These are phyloP conservation scores for Napeogenes sylphis DNA, from an alignment of 2,888 invertebrate species.

Conservation along the genomic window DNA sequence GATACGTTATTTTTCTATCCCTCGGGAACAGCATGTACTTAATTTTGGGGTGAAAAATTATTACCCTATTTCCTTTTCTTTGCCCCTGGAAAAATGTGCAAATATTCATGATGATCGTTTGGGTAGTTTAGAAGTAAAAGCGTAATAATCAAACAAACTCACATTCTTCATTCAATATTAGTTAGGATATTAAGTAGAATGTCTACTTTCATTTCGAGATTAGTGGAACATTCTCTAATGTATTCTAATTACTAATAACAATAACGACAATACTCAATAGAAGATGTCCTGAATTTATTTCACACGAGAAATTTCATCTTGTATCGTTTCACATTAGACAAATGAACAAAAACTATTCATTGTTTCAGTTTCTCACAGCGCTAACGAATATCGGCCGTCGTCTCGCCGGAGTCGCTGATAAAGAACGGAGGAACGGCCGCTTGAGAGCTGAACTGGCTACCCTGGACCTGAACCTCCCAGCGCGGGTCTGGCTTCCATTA, in stretches of 20 bases:
- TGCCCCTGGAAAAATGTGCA: too few relatives aligned
- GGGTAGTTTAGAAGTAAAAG: too few relatives aligned
- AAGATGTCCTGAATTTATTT: not conserved
- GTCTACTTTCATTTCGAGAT: too few relatives aligned
- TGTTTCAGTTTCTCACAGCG: conserved; percentile 61
- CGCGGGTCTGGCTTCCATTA: conserved; percentile 97
- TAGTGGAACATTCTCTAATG: not conserved
- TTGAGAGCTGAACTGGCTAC: conserved; percentile 95
- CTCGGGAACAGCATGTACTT: too few relatives aligned
- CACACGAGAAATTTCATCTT: not conserved
- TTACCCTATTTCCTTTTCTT: too few relatives aligned
- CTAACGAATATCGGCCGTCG: conserved; percentile 67
- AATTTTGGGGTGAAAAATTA: too few relatives aligned
- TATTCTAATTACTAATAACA: not conserved
- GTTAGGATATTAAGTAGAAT: too few relatives aligned
- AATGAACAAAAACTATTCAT: not conserved
- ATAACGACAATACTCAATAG: not conserved
- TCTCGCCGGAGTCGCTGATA: conserved; percentile 64
- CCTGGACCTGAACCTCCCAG: conserved; percentile 97
- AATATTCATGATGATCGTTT: too few relatives aligned
- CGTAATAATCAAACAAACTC: too few relatives aligned
- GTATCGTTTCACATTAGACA: conserved; percentile 2
- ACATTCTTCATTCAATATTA: too few relatives aligned
- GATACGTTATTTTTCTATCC: too few relatives aligned
- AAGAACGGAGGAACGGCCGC: conserved; percentile 93